Evolutionary conservation across 1,140 invertebrate genomes (phyloP).

Genomic region (Drosophila suzukii): DNA sequence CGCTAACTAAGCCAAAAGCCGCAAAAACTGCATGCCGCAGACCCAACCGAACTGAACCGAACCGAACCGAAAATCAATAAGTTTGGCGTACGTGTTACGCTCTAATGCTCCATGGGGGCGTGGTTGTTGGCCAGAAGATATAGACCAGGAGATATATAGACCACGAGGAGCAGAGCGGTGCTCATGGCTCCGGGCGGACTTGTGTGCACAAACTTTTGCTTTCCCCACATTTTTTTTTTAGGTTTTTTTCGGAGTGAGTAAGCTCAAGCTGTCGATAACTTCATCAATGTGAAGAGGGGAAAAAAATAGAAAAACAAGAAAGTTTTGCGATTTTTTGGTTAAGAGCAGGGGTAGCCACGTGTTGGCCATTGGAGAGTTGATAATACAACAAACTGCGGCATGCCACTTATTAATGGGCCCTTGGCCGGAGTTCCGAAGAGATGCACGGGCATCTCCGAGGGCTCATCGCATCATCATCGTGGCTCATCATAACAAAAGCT

Average conservation of each 20-base stretch:
- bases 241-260: slow-evolving; percentile 39
- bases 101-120: slow-evolving; percentile 36
- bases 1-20: slow-evolving; percentile 76
- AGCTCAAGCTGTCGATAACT: slow-evolving; percentile 69
- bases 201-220: slow-evolving; percentile 23
- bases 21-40: slow-evolving; percentile 67
- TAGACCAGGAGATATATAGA: slow-evolving; percentile 22
- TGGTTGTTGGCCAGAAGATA: slow-evolving; percentile 29
- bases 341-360: slow-evolving; percentile 33
- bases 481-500: slow-evolving; percentile 77
- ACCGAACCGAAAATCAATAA: slow-evolving; percentile 72
- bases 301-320: slow-evolving; percentile 24
- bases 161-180: slow-evolving; percentile 15
- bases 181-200: slow-evolving; percentile 30
- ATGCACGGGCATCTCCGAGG: slow-evolving; percentile 30
- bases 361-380: slow-evolving; percentile 67
- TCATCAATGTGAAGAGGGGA: slow-evolving; percentile 62
- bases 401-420: slow-evolving; percentile 74
- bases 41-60: slow-evolving; percentile 13
- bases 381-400: slow-evolving; percentile 51
- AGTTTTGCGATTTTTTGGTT: slow-evolving; percentile 37
- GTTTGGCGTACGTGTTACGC: slow-evolving; percentile 75
- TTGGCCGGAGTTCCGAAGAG: slow-evolving; percentile 56
- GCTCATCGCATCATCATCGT: slow-evolving; percentile 49
- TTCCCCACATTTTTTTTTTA: neutral